Base-by-base conservation (phyloP, 1,140 invertebrate species). In the Anthonomus grandis region DNA sequence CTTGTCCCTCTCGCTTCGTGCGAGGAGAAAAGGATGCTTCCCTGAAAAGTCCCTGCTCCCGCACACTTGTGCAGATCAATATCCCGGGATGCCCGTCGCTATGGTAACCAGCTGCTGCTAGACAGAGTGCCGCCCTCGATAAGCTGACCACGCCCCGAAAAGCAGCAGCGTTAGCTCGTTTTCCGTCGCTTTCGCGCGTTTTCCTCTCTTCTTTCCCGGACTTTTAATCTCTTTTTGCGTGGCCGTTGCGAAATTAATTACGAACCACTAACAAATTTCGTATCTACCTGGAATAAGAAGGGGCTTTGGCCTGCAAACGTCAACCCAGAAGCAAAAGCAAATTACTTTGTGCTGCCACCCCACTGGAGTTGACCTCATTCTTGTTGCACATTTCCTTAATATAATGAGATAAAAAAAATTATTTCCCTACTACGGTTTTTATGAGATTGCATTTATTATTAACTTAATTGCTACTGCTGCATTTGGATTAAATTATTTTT, bases 41-140 rank as follows among this genome's bases (percentile, higher is more conserved):
- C 49, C 49, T n/a, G 41, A 51, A 51, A 10, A n/a, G n/a, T n/a
- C n/a, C 41, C 31, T 13, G 38, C 36, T 38, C 49, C 49, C 25
- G 36, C 36, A 42, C 38, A 38, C n/a, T n/a, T n/a, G 38, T 23
- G 41, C 41, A 72, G 70, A 72, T 72, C 70, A 72, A 72, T 72
- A 72, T 72, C 68, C 62, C 68, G 65, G 67, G 63, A 64, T 63
- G 31, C 27, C 49, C 51, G 70, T 70, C 53, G 48, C 66, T 60
- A 64, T 64, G 62, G 62, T 62, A 47, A 72, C 70, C 66, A 72
- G 70, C 70, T 71, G 70, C 70, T 72, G 70, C 70, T 67, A 72
- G 70, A 70, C 69, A 60, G 69, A 65, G 69, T 70, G 70, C 64
- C 70, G 70, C 70, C 69, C 66, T 50, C 44, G n/a, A 51, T 50